Evolutionary conservation across 2,113 vertebrate genomes (phyloP).

Genomic region (Progne subis): DNA sequence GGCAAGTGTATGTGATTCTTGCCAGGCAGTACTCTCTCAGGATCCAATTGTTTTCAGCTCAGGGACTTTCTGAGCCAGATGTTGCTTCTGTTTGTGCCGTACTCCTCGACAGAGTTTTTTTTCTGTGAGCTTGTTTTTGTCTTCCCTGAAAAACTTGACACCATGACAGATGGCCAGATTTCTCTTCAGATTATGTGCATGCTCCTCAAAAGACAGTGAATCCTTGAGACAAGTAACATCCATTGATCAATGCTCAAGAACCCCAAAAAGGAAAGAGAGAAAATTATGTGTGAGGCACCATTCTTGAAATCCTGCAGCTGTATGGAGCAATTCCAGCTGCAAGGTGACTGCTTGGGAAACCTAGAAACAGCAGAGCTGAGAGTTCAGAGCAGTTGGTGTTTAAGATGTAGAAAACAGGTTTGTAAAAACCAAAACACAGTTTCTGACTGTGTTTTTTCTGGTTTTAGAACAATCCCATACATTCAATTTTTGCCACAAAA

Average conservation of each 20-base stretch:
- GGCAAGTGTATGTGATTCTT: not conserved
- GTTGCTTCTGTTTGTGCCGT: not conserved
- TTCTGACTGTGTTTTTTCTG: not conserved
- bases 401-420: not conserved
- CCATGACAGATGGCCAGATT: conserved; percentile 2
- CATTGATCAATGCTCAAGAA: not conserved
- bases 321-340: not conserved
- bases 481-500: not conserved
- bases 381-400: not conserved
- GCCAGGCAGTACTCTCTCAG: not conserved
- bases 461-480: not conserved
- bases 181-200: not conserved
- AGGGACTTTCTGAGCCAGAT: not conserved
- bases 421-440: not conserved
- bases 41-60: not conserved
- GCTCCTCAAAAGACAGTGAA: conserved; percentile 14
- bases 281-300: not conserved
- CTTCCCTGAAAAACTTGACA: not conserved
- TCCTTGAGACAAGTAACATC: not conserved
- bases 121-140: not conserved
- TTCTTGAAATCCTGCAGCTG: conserved; percentile 3
- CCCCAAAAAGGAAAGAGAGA: not conserved
- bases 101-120: not conserved
- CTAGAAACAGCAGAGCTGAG: not conserved
- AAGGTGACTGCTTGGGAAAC: not conserved